Percentiles rank a stretch among this genome's conserved stretches.
These are phyloP conservation scores for Gonioctena quinquepunctata DNA, from an alignment of 1,140 invertebrate genomes.

Conservation along the genomic window DNA sequence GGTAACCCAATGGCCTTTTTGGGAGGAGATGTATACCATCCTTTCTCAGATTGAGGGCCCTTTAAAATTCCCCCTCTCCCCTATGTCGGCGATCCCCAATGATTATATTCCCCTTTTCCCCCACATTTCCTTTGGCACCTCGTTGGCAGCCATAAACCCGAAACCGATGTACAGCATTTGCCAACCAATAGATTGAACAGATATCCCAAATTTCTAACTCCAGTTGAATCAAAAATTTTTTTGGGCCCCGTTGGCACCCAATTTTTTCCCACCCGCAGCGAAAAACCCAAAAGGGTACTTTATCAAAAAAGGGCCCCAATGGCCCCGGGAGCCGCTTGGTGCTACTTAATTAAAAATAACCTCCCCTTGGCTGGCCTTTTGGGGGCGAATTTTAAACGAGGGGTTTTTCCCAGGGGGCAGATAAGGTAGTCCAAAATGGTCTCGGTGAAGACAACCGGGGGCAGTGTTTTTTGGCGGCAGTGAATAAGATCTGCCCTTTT, in stretches of 20 bases:
- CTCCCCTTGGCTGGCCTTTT: background rate
- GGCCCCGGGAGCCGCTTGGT: background rate
- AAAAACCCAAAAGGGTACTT: background rate
- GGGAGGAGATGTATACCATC: background rate
- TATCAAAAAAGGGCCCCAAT: no score
- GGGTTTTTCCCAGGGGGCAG: background rate
- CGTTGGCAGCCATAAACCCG: no score
- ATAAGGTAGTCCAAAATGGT: background rate
- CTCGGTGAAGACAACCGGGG: background rate
- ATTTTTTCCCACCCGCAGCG: background rate
- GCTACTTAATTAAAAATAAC: background rate
- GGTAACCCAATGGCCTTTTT: no score
- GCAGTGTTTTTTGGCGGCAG: background rate
- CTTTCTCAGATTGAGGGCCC: background rate
- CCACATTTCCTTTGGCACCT: background rate
- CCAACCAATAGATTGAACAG: no score
- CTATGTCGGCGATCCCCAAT: background rate
- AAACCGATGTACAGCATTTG: no score
- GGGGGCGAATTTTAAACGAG: background rate
- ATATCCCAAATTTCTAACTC: background rate
- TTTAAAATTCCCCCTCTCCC: background rate
- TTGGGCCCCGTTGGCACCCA: background rate
- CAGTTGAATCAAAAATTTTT: background rate
- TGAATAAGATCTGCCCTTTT: no score
- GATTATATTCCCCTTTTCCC: background rate